Percentiles rank a stretch among this genome's conserved stretches.
These are phyloP conservation scores for Leucosticte australis DNA, from an alignment of 2,113 vertebrate genomes.

Conservation along the genomic window DNA sequence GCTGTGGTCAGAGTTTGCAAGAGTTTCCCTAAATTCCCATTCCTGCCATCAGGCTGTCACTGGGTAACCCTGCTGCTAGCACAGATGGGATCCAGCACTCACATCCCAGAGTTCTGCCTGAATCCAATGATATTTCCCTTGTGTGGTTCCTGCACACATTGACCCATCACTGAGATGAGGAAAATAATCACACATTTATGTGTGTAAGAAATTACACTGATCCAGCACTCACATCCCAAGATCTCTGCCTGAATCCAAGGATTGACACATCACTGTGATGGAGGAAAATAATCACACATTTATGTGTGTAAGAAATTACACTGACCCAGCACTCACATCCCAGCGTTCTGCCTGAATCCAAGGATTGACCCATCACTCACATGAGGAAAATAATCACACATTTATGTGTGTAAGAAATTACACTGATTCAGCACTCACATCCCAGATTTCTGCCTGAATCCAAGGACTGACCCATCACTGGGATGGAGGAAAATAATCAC, in stretches of 20 bases:
- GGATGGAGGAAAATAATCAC: no score
- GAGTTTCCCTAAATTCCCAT: neutral
- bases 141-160: no score
- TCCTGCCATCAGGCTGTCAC: neutral
- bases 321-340: neutral
- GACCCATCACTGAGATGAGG: neutral
- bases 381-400: no score
- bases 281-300: no score
- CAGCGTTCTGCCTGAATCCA: neutral
- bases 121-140: no score
- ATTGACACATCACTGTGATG: neutral
- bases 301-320: no score
- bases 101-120: neutral
- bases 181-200: no score
- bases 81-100: neutral
- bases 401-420: no score
- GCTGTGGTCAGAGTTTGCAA: neutral
- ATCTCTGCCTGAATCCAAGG: neutral
- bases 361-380: neutral
- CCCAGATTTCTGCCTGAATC: no score
- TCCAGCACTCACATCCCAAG: no score
- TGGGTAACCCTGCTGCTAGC: neutral
- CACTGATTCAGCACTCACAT: no score
- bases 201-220: no score
- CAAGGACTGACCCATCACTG: neutral